Base-by-base conservation (phyloP, 2,888 invertebrate genomes). In the Xylocampa areola region DNA sequence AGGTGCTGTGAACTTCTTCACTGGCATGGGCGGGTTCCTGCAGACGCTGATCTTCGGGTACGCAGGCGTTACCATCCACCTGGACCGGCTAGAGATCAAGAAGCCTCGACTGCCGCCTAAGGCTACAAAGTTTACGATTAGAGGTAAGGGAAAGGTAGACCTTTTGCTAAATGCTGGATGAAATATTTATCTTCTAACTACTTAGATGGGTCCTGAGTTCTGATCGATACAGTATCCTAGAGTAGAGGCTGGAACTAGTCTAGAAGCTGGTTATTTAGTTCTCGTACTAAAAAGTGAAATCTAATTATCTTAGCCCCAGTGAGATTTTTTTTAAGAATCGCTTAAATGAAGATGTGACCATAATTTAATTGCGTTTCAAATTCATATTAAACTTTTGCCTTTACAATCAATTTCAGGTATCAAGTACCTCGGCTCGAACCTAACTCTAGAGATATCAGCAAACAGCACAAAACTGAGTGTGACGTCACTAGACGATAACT, bases 21-120 rank as follows among this genome's bases (percentile, higher is more conserved):
- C 95, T 0, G 95, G 95, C 5, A 94, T 95, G 90, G 95, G 95
- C 0, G 95, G 95, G 2, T 95, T 95, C 68, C 84, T 95, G 4
- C 95, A 95, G 61, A 84, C 95, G 0, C 80, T 95, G 0, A 83
- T 95, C 19, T 94, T 95, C 54, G 95, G 95, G 0, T 95, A 95
- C 73, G 95, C 92, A 0, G 95, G 95, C 0, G 52, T 95, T 19
- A 85, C 94, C 54, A 92, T 95, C 57, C 89, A 92, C 21, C 79
- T 94, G 7, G 91, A 94, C 65, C 74, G 85, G n/a, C 72, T 95
- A 41, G 88, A 89, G 67, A 88, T 95, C 19, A 79, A 74, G 17
- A 86, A 79, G 17, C 92, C 94, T 0, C 85, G 81, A 33, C 63
- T 94, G 4, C 92, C 94, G 1, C 93, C 94, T 0, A 81, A 88